These are phyloP conservation scores for Coturnix japonica DNA, from an alignment of 2,113 vertebrate species.

Conservation along the genomic window DNA sequence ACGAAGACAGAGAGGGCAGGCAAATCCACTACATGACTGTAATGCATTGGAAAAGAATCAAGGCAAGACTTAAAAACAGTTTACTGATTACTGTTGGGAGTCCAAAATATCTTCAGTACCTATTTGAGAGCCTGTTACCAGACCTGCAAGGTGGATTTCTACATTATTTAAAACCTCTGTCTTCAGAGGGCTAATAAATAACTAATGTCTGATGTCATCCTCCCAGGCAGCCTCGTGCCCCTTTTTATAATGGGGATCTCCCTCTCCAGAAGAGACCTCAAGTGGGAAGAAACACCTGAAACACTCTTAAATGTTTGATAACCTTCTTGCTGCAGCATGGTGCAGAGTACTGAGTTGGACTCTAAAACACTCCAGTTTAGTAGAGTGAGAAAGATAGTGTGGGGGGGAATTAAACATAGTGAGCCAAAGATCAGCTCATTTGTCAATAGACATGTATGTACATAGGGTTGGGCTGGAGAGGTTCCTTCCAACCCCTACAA, in stretches of 20 bases:
- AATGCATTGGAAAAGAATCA: neutral
- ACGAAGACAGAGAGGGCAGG: neutral
- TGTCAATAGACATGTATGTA: neutral
- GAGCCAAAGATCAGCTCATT: neutral
- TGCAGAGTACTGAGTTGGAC: neutral
- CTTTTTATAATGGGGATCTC: neutral
- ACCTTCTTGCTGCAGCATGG: neutral
- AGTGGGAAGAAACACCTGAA: neutral
- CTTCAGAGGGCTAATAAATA: neutral
- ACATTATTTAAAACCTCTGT: neutral
- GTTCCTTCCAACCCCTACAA: no score
- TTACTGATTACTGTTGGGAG: neutral
- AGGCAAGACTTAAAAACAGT: neutral
- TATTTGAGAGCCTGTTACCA: neutral
- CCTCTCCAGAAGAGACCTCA: neutral
- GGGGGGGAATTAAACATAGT: neutral
- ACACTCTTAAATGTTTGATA: conserved; percentile 17
- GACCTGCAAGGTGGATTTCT: neutral
- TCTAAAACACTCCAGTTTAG: neutral
- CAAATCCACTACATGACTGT: neutral
- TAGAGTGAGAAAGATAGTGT: neutral
- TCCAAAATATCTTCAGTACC: neutral
- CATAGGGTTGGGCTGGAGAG: no score
- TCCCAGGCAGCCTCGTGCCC: neutral
- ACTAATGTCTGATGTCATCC: neutral